Evolutionary conservation across 1,140 invertebrate genomes (phyloP).

Genomic region (Anastrepha ludens): DNA sequence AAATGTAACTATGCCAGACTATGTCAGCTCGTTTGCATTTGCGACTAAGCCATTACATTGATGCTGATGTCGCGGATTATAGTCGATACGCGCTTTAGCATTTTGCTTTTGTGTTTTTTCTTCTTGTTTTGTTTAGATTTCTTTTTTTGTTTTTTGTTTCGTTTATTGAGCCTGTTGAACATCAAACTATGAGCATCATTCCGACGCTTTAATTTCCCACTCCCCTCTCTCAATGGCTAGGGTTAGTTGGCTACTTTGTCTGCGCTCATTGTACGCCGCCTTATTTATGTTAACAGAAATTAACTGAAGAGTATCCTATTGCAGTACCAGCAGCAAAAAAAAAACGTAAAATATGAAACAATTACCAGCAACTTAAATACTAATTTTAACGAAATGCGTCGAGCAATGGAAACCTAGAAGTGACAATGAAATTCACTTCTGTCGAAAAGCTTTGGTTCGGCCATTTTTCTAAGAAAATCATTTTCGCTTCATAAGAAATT

Average conservation of each 20-base stretch:
- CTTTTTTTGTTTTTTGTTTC: background rate
- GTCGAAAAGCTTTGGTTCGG: background rate
- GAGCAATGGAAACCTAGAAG: background rate
- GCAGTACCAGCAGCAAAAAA: background rate
- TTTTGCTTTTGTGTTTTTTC: background rate
- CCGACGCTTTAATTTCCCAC: background rate
- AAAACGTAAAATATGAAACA: background rate
- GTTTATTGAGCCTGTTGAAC: background rate
- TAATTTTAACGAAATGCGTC: background rate
- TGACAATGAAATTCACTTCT: background rate
- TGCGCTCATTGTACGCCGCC: background rate
- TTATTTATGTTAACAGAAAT: conserved; percentile 31
- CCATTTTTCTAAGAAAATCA: too few relatives aligned
- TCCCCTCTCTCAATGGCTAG: background rate
- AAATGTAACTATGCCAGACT: too few relatives aligned
- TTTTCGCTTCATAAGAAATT: background rate
- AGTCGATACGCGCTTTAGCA: background rate
- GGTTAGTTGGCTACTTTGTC: conserved; percentile 17
- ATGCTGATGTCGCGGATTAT: conserved; percentile 35
- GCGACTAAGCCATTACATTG: conserved; percentile 9
- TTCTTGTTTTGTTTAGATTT: background rate
- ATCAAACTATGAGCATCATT: background rate
- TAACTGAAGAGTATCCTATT: conserved; percentile 1
- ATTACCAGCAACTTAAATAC: background rate
- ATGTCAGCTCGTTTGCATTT: background rate